These are phyloP conservation scores for Eulacestoma nigropectus DNA, from an alignment of 2,113 vertebrate species.

Conservation along the genomic window DNA sequence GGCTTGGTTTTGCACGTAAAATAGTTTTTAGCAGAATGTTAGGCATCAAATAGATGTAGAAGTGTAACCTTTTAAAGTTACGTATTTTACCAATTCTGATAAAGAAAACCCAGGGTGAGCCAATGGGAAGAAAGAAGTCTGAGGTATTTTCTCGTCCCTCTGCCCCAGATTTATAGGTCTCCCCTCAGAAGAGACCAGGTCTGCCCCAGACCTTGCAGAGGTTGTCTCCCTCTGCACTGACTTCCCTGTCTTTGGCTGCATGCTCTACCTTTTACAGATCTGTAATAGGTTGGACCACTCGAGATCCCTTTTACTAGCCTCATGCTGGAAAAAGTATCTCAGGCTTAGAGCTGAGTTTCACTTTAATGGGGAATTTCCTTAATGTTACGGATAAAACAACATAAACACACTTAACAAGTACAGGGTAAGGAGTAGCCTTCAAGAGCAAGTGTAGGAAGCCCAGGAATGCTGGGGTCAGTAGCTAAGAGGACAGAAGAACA, in stretches of 20 bases:
- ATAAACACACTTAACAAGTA: neutral
- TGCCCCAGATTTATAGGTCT: neutral
- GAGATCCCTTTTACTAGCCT: neutral
- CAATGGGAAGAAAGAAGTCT: neutral
- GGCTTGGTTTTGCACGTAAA: neutral
- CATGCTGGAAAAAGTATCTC: neutral
- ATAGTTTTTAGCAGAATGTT: neutral
- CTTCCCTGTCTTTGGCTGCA: neutral
- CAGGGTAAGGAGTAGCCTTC: neutral
- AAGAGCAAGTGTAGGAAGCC: neutral
- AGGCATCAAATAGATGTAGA: neutral
- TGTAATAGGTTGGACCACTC: no score
- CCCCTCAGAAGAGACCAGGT: neutral
- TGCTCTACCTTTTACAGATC: neutral
- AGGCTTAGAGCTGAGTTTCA: neutral
- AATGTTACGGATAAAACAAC: neutral
- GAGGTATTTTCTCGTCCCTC: neutral
- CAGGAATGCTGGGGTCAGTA: neutral
- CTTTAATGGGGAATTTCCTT: neutral
- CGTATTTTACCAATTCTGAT: neutral
- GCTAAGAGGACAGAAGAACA: neutral
- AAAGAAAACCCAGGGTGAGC: neutral
- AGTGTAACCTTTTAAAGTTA: neutral
- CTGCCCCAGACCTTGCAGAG: neutral
- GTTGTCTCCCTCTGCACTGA: neutral